Percentiles rank a stretch among this genome's conserved stretches.
Conservation (phyloP, 1,140 invertebrate genomes). For the Eriosoma lanigerum region DNA sequence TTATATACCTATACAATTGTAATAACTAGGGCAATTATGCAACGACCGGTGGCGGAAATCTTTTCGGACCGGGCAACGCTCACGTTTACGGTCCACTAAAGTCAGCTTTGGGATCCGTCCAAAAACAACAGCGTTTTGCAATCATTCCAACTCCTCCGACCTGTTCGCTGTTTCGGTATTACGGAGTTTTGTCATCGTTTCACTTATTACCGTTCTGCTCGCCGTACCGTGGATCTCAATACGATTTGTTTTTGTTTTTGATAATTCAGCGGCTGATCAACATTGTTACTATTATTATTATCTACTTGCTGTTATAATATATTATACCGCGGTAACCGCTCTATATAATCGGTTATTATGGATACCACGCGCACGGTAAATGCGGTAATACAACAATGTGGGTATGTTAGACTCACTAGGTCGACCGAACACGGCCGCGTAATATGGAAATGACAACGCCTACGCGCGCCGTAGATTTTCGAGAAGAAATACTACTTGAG, state of each 20-base stretch:
- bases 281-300: not conserved
- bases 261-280: not conserved
- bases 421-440: too few relatives aligned
- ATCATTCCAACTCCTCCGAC: not conserved
- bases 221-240: too few relatives aligned
- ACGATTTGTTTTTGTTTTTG: too few relatives aligned
- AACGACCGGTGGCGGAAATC: not conserved
- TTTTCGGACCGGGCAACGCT: conserved; percentile 13
- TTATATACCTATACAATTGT: conserved; percentile 9
- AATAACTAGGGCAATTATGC: conserved; percentile 39
- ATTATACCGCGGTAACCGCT: too few relatives aligned
- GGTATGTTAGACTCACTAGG: too few relatives aligned
- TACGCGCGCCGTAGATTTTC: too few relatives aligned
- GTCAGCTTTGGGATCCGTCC: conserved; percentile 20
- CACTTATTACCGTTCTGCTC: not conserved
- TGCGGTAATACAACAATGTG: too few relatives aligned
- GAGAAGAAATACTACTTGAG: too few relatives aligned
- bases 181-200: not conserved
- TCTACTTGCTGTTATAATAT: not conserved
- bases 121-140: not conserved
- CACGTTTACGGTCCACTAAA: conserved; percentile 8
- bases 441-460: too few relatives aligned
- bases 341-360: too few relatives aligned
- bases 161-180: not conserved
- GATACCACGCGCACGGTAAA: too few relatives aligned